Evolutionary conservation across 2,888 invertebrate genomes (phyloP), one percentile per base, ranked within the genome.

Genomic region (Meta bourneti): DNA sequence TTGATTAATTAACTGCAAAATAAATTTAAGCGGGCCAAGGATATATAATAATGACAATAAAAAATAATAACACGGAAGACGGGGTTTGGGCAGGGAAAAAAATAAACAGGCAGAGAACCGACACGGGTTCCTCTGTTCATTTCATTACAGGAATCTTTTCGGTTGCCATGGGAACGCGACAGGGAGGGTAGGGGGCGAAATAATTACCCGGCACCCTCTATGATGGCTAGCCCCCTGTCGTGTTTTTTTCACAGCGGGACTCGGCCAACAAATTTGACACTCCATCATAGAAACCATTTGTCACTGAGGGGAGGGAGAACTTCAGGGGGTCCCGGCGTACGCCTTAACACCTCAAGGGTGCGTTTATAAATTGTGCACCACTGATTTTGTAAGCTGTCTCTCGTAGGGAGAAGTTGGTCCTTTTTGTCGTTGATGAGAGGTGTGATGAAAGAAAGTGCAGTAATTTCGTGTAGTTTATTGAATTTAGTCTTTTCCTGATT

Each of bases 261-360:
- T 91, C 82, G 91, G 91, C 91, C 91, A 91, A 91, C 91, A 87
- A 87, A 91, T 91, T 91, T 87, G 91, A 91, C 91, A 87, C 87
- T 91, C 86, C 91, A 83, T 91, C 91, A 91, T 91, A 77, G 82
- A 81, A 78, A 91, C 91, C 91, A 91, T 91, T 91, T 91, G 91
- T 91, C 91, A 91, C 85, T 13, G 69, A n/a, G 80, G 69, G 74
- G 71, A 20, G 49, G 90, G 19, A 54, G 34, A 61, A 13, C n/a
- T 16, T 71, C n/a, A n/a, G 8, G 20, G 83, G 82, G 82, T 75
- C 20, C 48, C 11, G 34, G n/a, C 77, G 48, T 11, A 61, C 20
- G 81, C 49, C 74, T 74, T 77, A 11, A n/a, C 89, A 84, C 89
- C 84, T 84, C 82, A 19, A 78, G 89, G 84, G 89, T 90, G 48